These are phyloP conservation scores for Decapterus maruadsi DNA, from an alignment of 2,797 vertebrate species.

Conservation along the genomic window DNA sequence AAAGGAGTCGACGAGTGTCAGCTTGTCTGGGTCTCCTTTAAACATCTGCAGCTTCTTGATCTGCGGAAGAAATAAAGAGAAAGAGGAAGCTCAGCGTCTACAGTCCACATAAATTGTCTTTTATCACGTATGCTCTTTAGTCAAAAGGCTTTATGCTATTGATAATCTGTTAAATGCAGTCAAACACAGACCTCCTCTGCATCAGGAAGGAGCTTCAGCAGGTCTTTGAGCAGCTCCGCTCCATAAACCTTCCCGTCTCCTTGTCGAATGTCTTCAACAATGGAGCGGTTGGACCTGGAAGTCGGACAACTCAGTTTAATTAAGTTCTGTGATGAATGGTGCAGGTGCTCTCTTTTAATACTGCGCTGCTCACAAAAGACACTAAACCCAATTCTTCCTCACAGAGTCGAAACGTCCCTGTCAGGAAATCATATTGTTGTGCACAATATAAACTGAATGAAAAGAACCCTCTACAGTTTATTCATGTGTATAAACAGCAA, in stretches of 20 bases:
- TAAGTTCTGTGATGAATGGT: constrained; percentile 29
- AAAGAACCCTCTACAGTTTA: not conserved
- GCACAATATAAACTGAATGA: not conserved
- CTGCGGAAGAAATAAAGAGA: constrained; percentile 75
- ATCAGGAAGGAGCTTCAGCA: constrained; percentile 95
- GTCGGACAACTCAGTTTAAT: constrained; percentile 32
- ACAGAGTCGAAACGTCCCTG: not conserved
- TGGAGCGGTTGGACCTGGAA: constrained; percentile 91
- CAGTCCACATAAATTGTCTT: constrained; percentile 34
- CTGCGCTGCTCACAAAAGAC: constrained; percentile 3
- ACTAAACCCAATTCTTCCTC: constrained; percentile 21
- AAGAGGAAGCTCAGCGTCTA: constrained; percentile 50
- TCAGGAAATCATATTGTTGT: not conserved
- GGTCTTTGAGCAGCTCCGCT: constrained; percentile 92
- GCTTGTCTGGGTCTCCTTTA: constrained; percentile 92
- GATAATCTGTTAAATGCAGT: constrained; percentile 2
- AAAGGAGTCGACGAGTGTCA: constrained; percentile 96
- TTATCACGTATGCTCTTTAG: constrained; percentile 18
- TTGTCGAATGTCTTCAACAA: constrained; percentile 93
- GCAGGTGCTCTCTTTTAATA: constrained; percentile 44
- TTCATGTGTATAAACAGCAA: not conserved
- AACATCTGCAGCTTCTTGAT: constrained; percentile 94
- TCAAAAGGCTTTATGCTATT: constrained; percentile 30
- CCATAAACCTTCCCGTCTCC: constrained; percentile 91
- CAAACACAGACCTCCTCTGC: constrained; percentile 90